A percentile compares a stretch with the other conserved stretches of the same genome.
phyloP scores from a whole-genome alignment of 1,140 invertebrate species.

The Temnothorax nylanderi region DNA sequence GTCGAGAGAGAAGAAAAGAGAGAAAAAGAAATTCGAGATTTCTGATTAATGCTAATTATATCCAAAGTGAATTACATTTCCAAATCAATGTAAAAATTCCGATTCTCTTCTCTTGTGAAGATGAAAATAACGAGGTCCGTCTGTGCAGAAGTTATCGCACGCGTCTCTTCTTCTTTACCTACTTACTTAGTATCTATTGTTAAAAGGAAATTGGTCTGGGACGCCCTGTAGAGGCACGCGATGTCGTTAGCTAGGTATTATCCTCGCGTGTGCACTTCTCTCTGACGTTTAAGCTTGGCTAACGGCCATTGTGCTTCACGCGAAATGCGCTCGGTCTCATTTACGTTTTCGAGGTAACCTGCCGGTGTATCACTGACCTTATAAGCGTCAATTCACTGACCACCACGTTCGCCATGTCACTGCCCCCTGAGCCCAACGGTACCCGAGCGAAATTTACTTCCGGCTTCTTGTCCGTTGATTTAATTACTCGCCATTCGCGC shows the following conservation, averaged over 20 bases:
- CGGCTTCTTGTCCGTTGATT: slow-evolving; percentile 45
- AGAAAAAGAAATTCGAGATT: neutral
- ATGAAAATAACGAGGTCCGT: neutral
- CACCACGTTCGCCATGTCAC: slow-evolving; percentile 24
- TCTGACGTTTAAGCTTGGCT: slow-evolving; percentile 65
- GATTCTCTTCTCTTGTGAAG: neutral
- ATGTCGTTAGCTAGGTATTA: slow-evolving; percentile 68
- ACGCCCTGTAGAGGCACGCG: slow-evolving; percentile 27
- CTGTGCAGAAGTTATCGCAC: neutral
- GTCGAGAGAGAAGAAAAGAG: neutral
- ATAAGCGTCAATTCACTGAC: slow-evolving; percentile 46
- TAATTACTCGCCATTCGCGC: slow-evolving; percentile 54
- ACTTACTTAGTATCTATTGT: slow-evolving; percentile 49
- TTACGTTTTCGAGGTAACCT: slow-evolving; percentile 53
- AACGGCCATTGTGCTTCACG: slow-evolving; percentile 64
- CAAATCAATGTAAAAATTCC: neutral
- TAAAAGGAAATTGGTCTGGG: slow-evolving; percentile 52
- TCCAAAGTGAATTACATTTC: neutral
- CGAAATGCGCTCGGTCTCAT: slow-evolving; percentile 60
- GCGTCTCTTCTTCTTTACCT: slow-evolving; percentile 1
- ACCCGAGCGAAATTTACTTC: slow-evolving; percentile 52
- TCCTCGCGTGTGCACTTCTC: slow-evolving; percentile 65
- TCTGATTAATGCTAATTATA: neutral
- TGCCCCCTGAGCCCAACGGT: neutral
- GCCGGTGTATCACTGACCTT: slow-evolving; percentile 55